These are phyloP conservation scores for Hydrocynus forskahlii DNA, from an alignment of 2,797 vertebrate genomes.

Conservation along the genomic window DNA sequence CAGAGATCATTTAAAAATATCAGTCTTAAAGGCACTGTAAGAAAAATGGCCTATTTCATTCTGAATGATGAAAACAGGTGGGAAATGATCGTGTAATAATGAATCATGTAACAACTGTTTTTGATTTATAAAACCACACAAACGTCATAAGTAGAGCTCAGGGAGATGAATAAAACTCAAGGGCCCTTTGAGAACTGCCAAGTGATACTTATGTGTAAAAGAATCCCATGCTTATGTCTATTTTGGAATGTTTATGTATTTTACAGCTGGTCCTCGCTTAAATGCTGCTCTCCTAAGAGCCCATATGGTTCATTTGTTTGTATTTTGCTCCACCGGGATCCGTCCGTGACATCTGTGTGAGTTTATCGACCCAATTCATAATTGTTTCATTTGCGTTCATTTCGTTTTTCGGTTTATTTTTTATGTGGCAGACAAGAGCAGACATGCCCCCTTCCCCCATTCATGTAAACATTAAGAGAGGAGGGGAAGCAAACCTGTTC, in stretches of 20 bases:
- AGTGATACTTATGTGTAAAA: not conserved
- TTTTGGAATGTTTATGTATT: not conserved
- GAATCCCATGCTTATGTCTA: too few species aligned
- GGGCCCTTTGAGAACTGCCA: not conserved
- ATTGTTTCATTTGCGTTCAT: too few species aligned
- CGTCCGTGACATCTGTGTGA: not conserved
- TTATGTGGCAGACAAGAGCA: not conserved
- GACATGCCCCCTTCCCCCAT: not conserved
- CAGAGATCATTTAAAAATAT: too few species aligned
- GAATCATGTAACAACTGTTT: too few species aligned
- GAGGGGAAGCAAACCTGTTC: not conserved
- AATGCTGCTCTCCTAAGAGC: too few species aligned
- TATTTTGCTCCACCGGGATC: too few species aligned
- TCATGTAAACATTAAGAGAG: not conserved
- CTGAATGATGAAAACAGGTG: too few species aligned
- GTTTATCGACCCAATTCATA: not conserved
- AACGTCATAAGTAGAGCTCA: not conserved
- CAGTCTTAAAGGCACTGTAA: too few species aligned
- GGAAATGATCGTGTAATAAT: too few species aligned
- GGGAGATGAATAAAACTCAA: not conserved
- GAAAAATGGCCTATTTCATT: too few species aligned
- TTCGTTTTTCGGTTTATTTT: not conserved
- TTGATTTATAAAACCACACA: not conserved
- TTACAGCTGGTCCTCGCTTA: not conserved
- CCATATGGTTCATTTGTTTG: too few species aligned